Conservation (phyloP, 64 coral and sea anemone species). For the Platygyra sinensis region DNA sequence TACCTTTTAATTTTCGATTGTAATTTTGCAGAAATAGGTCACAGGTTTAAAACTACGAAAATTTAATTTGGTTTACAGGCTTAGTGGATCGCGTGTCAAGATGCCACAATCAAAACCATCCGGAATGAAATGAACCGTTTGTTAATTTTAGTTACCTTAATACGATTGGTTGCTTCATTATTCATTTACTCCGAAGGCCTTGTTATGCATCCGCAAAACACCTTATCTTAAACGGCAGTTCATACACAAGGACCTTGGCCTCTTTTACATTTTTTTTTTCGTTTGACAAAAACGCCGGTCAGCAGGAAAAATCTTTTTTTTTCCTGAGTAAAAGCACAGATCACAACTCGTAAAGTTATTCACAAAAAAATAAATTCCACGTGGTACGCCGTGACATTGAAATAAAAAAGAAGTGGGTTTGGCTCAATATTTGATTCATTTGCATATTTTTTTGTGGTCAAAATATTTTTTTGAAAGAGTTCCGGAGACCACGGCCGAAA, state of each 20-base stretch:
- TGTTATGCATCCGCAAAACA: background rate
- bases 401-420: background rate
- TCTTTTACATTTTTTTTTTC: background rate
- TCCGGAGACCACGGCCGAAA: background rate
- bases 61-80: background rate
- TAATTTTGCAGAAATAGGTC: background rate
- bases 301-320: background rate
- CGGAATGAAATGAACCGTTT: background rate
- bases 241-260: background rate
- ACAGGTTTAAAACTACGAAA: background rate
- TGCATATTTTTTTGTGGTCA: background rate
- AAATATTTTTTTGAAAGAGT: background rate
- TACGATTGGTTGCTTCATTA: constrained; percentile 21
- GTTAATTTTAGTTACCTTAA: background rate
- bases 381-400: background rate
- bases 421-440: background rate
- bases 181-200: background rate
- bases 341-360: background rate
- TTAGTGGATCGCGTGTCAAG: background rate
- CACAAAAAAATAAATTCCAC: background rate
- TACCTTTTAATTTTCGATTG: background rate
- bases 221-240: background rate
- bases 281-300: too few relatives aligned
- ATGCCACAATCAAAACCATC: background rate
- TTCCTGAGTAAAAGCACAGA: background rate